Conservation (phyloP, 2,888 invertebrate species). For the Anthrax anthrax region DNA sequence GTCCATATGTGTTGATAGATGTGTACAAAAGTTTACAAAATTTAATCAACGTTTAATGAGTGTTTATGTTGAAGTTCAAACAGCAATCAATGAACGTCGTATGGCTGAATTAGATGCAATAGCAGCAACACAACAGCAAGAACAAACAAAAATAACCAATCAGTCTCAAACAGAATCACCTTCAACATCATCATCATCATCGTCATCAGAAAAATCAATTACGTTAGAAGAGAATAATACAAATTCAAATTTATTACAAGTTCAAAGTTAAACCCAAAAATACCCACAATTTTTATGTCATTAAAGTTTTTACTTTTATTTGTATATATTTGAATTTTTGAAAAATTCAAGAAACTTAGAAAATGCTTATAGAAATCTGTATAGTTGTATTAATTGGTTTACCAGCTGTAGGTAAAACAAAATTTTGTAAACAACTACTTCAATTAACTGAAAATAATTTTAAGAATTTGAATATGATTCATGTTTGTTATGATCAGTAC, state of each 20-base stretch:
- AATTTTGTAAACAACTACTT: conserved; percentile 19
- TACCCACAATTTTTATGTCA: background rate
- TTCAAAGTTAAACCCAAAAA: background rate
- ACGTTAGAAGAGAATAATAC: background rate
- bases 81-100: conserved; percentile 27
- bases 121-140: conserved; percentile 14
- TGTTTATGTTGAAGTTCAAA: conserved; percentile 32
- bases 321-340: no score
- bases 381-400: conserved; percentile 25
- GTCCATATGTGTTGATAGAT: conserved; percentile 27
- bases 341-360: no score
- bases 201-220: background rate
- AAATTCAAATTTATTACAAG: no score
- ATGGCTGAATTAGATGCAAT: conserved; percentile 24
- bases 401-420: conserved; percentile 27
- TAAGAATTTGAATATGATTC: conserved; percentile 17
- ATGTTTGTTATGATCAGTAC: conserved; percentile 25
- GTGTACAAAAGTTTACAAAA: conserved; percentile 30
- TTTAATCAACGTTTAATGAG: conserved; percentile 33
- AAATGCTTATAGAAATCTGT: conserved; percentile 18
- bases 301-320: background rate
- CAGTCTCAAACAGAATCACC: conserved; percentile 5
- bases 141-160: background rate
- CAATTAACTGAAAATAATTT: background rate
- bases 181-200: background rate